Percentiles rank a stretch among this genome's conserved stretches.
Evolutionary conservation across 2,113 vertebrate species (phyloP).

Genomic region (Tetrao urogallus): DNA sequence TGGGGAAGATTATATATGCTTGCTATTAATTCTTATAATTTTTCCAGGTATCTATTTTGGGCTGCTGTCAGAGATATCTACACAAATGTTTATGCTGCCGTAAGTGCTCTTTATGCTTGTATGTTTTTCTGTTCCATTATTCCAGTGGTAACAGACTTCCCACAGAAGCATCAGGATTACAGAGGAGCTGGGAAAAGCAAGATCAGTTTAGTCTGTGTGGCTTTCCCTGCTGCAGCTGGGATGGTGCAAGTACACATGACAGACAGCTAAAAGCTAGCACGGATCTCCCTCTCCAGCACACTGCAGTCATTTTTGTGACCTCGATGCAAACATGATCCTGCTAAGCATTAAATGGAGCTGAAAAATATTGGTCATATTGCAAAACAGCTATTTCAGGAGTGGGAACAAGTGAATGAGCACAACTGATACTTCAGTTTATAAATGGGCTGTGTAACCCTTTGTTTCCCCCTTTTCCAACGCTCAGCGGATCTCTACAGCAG

Average conservation of each 20-base stretch:
- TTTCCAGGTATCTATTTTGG: neutral
- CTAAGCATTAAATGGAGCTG: constrained; percentile 43
- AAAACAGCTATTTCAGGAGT: constrained; percentile 3
- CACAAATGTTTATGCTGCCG: neutral
- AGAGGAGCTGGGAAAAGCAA: neutral
- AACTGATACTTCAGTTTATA: neutral
- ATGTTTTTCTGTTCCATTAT: neutral
- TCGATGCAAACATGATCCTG: constrained; percentile 8
- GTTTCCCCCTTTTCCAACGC: neutral
- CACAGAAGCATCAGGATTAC: neutral
- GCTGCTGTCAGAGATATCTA: neutral
- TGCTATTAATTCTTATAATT: neutral
- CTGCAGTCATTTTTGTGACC: constrained; percentile 11
- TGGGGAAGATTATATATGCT: neutral
- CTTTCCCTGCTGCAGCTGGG: neutral
- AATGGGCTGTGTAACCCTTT: neutral
- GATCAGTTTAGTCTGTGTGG: neutral
- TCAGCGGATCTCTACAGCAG: neutral
- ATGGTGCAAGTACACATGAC: neutral
- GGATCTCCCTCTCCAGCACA: constrained; percentile 18
- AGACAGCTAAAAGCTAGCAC: neutral
- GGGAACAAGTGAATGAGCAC: neutral
- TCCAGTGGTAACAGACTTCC: neutral
- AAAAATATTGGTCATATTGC: constrained; percentile 12
- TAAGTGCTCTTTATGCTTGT: neutral